These are phyloP conservation scores for Trichomalopsis sarcophagae DNA, from an alignment of 1,140 invertebrate genomes.

Conservation along the genomic window DNA sequence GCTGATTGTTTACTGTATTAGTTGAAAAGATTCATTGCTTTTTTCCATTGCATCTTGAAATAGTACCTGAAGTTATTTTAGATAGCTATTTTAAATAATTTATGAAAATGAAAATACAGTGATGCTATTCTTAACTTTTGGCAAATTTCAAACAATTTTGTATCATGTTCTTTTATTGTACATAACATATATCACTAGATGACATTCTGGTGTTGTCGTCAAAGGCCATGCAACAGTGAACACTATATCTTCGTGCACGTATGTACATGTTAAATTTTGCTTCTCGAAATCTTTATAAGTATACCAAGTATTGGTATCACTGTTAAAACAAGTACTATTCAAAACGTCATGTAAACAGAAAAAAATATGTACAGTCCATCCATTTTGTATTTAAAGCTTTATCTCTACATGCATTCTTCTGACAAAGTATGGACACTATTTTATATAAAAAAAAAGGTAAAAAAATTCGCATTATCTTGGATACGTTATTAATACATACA, in stretches of 20 bases:
- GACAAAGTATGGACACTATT: slow-evolving; percentile 9
- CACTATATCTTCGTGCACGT: slow-evolving; percentile 17
- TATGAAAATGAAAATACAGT: slow-evolving; percentile 28
- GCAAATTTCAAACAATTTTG: background rate
- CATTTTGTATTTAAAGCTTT: slow-evolving; percentile 25
- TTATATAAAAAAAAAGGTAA: slow-evolving; percentile 16
- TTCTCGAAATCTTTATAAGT: slow-evolving; percentile 20
- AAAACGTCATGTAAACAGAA: slow-evolving; percentile 55
- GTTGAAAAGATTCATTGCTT: background rate
- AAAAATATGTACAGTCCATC: slow-evolving; percentile 44
- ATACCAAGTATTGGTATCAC: slow-evolving; percentile 1
- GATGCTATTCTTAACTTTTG: background rate
- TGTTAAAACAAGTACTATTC: slow-evolving; percentile 21
- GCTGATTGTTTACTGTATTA: background rate
- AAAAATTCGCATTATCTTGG: slow-evolving; percentile 31
- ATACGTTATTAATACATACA: slow-evolving; percentile 26
- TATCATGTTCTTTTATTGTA: slow-evolving; percentile 19
- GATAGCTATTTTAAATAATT: slow-evolving; percentile 12
- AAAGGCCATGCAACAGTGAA: slow-evolving; percentile 35
- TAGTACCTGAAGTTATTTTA: slow-evolving; percentile 18
- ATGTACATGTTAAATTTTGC: slow-evolving; percentile 36
- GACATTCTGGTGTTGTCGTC: slow-evolving; percentile 34
- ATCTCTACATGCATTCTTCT: slow-evolving; percentile 16
- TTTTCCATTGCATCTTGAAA: background rate
- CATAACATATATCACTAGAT: slow-evolving; percentile 27